These are phyloP conservation scores for Tetragnatha versicolor DNA, from an alignment of 1,140 invertebrate genomes.

Conservation along the genomic window DNA sequence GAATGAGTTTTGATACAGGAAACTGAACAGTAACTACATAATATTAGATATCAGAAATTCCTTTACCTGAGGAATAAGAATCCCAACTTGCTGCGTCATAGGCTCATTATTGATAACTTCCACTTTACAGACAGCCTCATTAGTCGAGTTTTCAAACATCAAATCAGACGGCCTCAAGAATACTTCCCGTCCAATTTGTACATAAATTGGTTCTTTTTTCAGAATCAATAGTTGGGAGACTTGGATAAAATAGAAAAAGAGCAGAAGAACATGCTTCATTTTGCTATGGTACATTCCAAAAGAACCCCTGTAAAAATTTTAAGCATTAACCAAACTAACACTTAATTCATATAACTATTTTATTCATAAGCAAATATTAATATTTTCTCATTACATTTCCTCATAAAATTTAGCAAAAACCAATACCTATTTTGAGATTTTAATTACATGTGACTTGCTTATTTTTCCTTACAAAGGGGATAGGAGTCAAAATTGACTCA, in stretches of 20 bases:
- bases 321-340: no score
- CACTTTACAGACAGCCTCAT: constrained; percentile 34
- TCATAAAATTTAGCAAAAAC: no score
- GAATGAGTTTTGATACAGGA: no score
- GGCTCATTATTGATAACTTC: constrained; percentile 51
- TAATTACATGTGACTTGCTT: no score
- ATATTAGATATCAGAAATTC: no score
- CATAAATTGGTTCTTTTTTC: constrained; percentile 30
- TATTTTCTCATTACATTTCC: no score
- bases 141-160: constrained; percentile 9
- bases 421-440: no score
- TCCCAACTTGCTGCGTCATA: constrained; percentile 47
- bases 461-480: no score
- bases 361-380: no score
- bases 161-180: constrained; percentile 32
- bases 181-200: constrained; percentile 48
- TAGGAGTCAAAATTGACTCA: no score
- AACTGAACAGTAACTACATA: no score
- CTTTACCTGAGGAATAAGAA: constrained; percentile 48
- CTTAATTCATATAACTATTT: no score
- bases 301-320: not conserved
- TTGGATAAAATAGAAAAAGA: constrained; percentile 2
- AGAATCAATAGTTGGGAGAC: constrained; percentile 8
- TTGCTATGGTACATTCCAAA: constrained; percentile 27
- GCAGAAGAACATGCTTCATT: constrained; percentile 17